Evolutionary conservation across 2,797 vertebrate species (phyloP).

Genomic region (Poeciliopsis paucimaculata): DNA sequence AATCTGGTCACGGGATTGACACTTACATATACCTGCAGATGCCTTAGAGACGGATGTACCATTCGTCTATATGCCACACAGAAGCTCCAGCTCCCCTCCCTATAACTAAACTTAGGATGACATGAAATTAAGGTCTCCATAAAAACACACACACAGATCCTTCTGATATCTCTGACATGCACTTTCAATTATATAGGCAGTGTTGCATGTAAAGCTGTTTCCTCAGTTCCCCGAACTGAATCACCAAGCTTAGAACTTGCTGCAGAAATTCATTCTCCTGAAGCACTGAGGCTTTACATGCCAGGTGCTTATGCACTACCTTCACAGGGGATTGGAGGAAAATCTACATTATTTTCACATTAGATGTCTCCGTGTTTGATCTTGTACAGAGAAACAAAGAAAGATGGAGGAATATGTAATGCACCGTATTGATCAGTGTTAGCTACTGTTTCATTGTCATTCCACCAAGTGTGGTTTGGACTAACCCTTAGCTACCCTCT

Average conservation of each 20-base stretch:
- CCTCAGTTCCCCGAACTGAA: slow-evolving; percentile 75
- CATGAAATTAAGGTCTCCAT: slow-evolving; percentile 68
- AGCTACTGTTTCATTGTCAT: slow-evolving; percentile 49
- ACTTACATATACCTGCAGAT: slow-evolving; percentile 83
- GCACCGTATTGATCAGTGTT: slow-evolving; percentile 68
- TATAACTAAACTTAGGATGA: slow-evolving; percentile 68
- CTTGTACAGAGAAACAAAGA: slow-evolving; percentile 58
- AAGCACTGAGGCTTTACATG: slow-evolving; percentile 79
- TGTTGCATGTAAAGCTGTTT: slow-evolving; percentile 74
- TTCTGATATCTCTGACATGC: slow-evolving; percentile 77
- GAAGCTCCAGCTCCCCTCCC: slow-evolving; percentile 58
- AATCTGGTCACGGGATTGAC: slow-evolving; percentile 82
- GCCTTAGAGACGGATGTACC: slow-evolving; percentile 77
- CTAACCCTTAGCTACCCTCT: slow-evolving; percentile 66
- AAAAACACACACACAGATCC: slow-evolving; percentile 53
- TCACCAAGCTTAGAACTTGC: slow-evolving; percentile 73
- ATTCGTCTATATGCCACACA: slow-evolving; percentile 75
- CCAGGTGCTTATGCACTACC: slow-evolving; percentile 67
- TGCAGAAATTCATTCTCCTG: slow-evolving; percentile 82
- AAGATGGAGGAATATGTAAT: slow-evolving; percentile 69
- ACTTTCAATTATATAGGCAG: slow-evolving; percentile 82
- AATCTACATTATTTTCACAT: slow-evolving; percentile 75
- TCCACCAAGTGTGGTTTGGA: slow-evolving; percentile 67
- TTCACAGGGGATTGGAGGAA: slow-evolving; percentile 59
- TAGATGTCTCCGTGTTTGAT: slow-evolving; percentile 56